These are phyloP conservation scores for Ivindomyrus marchei DNA, from an alignment of 2,113 vertebrate species.

Conservation along the genomic window DNA sequence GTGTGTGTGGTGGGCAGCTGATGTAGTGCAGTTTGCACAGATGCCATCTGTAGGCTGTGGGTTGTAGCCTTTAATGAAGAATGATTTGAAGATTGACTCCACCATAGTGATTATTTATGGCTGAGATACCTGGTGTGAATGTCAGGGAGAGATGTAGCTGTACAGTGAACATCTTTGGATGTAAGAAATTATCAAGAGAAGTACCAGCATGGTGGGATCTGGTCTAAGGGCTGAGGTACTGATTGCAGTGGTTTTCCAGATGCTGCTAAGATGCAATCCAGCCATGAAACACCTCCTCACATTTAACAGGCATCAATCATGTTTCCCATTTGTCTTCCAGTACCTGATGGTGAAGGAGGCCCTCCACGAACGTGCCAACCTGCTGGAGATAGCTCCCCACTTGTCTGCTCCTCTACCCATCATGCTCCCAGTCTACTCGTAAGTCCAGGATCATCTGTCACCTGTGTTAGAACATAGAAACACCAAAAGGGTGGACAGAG, in stretches of 20 bases:
- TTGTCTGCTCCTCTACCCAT: slow-evolving; percentile 64
- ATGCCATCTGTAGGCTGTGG: background rate
- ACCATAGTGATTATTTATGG: background rate
- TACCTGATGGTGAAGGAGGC: slow-evolving; percentile 69
- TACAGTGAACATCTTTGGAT: background rate
- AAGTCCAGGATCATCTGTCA: slow-evolving; percentile 44
- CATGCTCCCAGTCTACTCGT: slow-evolving; percentile 73
- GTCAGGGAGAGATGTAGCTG: background rate
- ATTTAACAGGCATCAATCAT: background rate
- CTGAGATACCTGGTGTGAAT: background rate
- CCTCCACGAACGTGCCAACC: slow-evolving; percentile 62
- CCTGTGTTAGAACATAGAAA: slow-evolving; percentile 29
- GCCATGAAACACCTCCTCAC: background rate
- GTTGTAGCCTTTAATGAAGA: background rate
- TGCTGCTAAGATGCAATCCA: background rate
- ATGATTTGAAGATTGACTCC: background rate
- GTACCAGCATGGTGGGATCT: background rate
- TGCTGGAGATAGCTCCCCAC: slow-evolving; percentile 68
- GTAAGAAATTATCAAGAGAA: background rate
- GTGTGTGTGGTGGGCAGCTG: background rate
- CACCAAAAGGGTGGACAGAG: background rate
- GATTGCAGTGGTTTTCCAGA: background rate
- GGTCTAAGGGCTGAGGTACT: background rate
- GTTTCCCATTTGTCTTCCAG: slow-evolving; percentile 39
- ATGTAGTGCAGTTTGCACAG: background rate